Percentiles rank a stretch among this genome's conserved stretches.
Conservation (phyloP, 2,113 vertebrate genomes). For the Miniopterus natalensis region DNA sequence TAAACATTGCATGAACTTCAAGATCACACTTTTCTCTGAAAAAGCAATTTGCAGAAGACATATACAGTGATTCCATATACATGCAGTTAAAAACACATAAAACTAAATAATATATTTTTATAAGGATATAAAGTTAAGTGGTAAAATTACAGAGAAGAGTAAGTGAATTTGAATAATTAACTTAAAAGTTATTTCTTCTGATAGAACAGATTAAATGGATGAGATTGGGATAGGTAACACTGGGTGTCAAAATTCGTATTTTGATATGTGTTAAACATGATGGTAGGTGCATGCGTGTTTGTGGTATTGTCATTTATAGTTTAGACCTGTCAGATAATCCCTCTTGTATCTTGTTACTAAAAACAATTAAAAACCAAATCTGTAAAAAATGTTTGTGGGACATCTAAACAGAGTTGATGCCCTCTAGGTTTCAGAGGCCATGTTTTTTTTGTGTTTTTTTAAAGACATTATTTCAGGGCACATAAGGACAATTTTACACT, state of each 20-base stretch:
- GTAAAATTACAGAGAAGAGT: background rate
- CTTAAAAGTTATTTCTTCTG: conserved; percentile 7
- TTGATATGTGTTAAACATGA: background rate
- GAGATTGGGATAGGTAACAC: background rate
- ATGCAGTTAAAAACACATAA: background rate
- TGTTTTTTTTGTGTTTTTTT: too few species aligned
- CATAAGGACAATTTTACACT: background rate
- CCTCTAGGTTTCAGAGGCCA: background rate
- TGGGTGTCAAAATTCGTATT: background rate
- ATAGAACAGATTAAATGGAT: background rate
- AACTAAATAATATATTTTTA: background rate
- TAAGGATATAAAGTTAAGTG: background rate
- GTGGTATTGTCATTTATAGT: background rate
- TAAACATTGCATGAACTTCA: background rate
- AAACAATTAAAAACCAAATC: background rate
- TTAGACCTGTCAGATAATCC: background rate
- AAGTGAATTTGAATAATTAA: background rate
- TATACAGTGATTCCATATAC: background rate
- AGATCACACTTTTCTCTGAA: background rate
- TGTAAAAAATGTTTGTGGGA: background rate
- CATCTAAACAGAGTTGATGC: background rate
- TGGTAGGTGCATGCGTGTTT: background rate
- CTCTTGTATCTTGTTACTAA: background rate
- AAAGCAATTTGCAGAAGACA: background rate
- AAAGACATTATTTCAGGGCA: background rate